These are phyloP conservation scores for Ceratosolen fusciceps DNA, from an alignment of 1,140 invertebrate genomes.

Conservation along the genomic window DNA sequence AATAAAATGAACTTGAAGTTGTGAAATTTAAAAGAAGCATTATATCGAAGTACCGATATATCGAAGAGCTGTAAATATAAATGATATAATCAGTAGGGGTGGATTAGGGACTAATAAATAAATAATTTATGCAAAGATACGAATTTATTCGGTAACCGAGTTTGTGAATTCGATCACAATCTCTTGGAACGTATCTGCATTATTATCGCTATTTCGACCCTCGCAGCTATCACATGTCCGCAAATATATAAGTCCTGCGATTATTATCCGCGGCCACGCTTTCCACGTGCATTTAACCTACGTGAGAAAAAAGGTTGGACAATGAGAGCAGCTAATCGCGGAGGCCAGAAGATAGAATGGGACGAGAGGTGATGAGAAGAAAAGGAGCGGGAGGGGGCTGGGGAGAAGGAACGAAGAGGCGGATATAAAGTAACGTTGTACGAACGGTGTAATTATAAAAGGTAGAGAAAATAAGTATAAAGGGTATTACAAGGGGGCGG, in stretches of 20 bases:
- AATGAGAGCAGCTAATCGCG: constrained; percentile 69
- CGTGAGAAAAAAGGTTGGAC: no score
- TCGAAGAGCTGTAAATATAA: background rate
- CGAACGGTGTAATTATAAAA: constrained; percentile 68
- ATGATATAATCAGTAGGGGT: background rate
- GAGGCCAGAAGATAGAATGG: background rate
- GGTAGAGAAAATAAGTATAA: constrained; percentile 57
- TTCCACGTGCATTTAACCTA: constrained; percentile 67
- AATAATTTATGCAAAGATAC: constrained; percentile 8
- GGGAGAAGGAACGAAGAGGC: background rate
- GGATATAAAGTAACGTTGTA: background rate
- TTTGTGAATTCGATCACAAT: constrained; percentile 32
- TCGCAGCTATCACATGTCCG: background rate
- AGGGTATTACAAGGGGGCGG: constrained; percentile 27
- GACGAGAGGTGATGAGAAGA: background rate
- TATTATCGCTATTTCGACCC: constrained; percentile 4
- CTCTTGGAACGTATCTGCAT: constrained; percentile 3
- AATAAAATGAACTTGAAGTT: no score
- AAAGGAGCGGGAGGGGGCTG: background rate
- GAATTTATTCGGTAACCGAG: background rate
- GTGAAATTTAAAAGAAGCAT: no score
- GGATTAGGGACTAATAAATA: background rate
- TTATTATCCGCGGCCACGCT: constrained; percentile 42
- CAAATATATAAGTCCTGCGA: constrained; percentile 38
- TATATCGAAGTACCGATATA: background rate